Evolutionary conservation across 2,888 invertebrate genomes (phyloP).

Genomic region (Vannuccia rotundouncinata): DNA sequence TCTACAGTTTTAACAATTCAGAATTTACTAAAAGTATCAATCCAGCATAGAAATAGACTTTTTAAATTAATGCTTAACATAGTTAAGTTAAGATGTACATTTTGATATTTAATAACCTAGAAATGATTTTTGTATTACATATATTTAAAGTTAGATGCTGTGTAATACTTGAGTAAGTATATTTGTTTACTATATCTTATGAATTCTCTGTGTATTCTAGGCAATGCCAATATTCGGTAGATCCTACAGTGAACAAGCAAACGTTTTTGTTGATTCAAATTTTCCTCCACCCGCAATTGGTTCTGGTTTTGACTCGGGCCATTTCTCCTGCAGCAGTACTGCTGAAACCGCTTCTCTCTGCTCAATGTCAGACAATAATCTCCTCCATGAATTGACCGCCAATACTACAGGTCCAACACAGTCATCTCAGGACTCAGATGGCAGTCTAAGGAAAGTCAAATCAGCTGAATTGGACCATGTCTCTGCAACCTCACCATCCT

Average conservation of each 20-base stretch:
- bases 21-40: no score
- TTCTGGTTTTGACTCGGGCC: not conserved
- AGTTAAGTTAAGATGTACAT: no score
- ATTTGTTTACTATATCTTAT: no score
- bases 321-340: not conserved
- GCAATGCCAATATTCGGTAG: slow-evolving; percentile 14
- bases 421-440: not conserved
- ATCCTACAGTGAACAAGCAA: slow-evolving; percentile 13
- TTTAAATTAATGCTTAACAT: no score
- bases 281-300: not conserved
- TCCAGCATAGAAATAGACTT: no score
- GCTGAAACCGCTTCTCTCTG: not conserved
- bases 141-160: no score
- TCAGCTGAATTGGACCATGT: not conserved
- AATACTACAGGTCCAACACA: not conserved
- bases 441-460: not conserved
- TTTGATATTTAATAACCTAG: no score
- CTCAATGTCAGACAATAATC: not conserved
- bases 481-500: not conserved
- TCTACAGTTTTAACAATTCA: no score
- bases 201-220: no score
- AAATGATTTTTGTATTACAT: no score
- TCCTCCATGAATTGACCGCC: not conserved
- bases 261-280: not conserved
- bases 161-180: no score